Conservation (phyloP, 37 sponge, comb jelly and placozoan species). For the Ephydatia muelleri region DNA sequence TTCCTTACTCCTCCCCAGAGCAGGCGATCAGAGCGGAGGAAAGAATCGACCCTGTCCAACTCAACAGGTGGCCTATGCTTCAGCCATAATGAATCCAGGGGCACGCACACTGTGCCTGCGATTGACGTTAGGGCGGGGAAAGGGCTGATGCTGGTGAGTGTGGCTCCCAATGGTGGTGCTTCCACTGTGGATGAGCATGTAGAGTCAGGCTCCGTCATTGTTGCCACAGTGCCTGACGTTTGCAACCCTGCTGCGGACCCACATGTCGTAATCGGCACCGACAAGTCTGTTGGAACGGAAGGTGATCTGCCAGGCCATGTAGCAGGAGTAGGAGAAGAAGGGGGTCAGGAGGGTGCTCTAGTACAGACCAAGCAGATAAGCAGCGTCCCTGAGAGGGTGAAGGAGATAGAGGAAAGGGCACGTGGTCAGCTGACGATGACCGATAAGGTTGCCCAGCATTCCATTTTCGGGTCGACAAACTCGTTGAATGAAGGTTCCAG, state of each 20-base stretch:
- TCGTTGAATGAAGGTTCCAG: background rate
- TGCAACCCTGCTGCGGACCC: background rate
- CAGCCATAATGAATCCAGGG: background rate
- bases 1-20: conserved; percentile 67
- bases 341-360: conserved; percentile 7
- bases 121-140: background rate
- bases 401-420: conserved; percentile 65
- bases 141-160: background rate
- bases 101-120: background rate
- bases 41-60: background rate
- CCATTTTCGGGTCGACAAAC: background rate
- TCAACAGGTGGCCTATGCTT: background rate
- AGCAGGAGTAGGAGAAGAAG: too few relatives aligned
- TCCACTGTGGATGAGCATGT: too few relatives aligned
- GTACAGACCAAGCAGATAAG: conserved; percentile 50
- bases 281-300: too few relatives aligned
- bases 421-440: too few relatives aligned
- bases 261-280: background rate
- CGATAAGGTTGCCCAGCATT: background rate
- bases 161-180: background rate
- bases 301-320: background rate
- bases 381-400: conserved; percentile 73
- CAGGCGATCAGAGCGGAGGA: conserved; percentile 20
- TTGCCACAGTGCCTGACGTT: too few relatives aligned
- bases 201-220: too few relatives aligned